These are phyloP conservation scores for Pangasius larnaudii DNA, from an alignment of 2,797 vertebrate species.

Conservation along the genomic window DNA sequence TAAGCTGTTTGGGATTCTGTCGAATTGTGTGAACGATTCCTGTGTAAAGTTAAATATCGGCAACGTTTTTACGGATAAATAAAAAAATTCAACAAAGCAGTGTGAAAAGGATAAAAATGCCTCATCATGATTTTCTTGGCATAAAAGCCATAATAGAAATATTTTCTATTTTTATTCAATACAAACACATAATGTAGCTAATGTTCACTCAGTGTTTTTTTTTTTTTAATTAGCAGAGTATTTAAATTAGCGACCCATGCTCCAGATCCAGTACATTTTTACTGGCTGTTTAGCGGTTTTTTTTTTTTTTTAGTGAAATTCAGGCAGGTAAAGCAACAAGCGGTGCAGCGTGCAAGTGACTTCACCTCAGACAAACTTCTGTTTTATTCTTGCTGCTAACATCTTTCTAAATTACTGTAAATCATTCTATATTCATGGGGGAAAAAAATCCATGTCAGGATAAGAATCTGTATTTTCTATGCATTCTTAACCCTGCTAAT, in stretches of 20 bases:
- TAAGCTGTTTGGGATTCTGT: background rate
- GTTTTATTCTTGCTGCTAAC: background rate
- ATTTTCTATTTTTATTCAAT: background rate
- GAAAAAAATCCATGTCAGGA: background rate
- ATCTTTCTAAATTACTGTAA: background rate
- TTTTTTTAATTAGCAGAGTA: background rate
- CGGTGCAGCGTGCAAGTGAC: background rate
- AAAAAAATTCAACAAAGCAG: background rate
- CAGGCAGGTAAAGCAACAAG: background rate
- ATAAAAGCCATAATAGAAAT: background rate
- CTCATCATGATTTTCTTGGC: background rate
- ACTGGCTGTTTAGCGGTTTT: background rate
- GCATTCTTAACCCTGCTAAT: background rate
- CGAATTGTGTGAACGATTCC: background rate
- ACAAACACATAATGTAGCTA: background rate
- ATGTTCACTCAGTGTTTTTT: background rate
- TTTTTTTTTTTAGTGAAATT: background rate
- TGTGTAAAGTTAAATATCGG: background rate
- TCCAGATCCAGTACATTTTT: background rate
- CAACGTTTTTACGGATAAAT: background rate
- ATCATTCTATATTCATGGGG: background rate
- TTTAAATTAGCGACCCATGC: background rate
- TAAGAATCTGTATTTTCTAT: background rate
- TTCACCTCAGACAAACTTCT: background rate
- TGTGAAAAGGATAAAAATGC: background rate